Evolutionary conservation across 2,113 vertebrate genomes (phyloP), one percentile per base, ranked within the genome.

Genomic region (Aldabrachelys gigantea): DNA sequence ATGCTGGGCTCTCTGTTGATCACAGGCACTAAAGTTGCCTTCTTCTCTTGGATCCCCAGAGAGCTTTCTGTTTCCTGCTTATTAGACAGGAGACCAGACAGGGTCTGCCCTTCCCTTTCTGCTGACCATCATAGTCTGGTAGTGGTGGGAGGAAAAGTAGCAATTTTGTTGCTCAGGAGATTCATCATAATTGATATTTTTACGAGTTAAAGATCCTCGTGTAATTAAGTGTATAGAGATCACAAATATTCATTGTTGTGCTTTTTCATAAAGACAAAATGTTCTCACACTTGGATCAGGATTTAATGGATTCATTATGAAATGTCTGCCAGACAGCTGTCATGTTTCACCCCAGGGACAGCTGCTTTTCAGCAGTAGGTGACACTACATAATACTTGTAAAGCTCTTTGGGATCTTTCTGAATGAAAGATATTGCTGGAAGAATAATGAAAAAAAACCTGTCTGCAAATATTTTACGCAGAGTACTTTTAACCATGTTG

Each of bases 321-420:
- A 90, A 82, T 65, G 84, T 96, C 92, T 95, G 80, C 65, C 80
- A 96, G 69, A 81, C 10, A 91, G 92, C 85, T 92, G 25, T 16
- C 17, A 35, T 90, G 90, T 96, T 91, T 89, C 82, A 75, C 87
- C 65, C 59, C 85, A 92, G 93, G n/a, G 24, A 90, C 8, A 25
- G 38, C 92, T 80, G 56, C 4, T 54, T 87, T 96, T 90, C 85
- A 90, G 81, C 47, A 87, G 84, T 14, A 7, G 13, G 59, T 31
- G 29, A 35, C 13, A 31, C 29, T 7, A 35, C 59, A 31, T 62
- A 35, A 62, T 62, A 29, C 10, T 0, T 84, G 52, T 78, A 89
- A 88, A 72, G 96, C 53, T 25, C 16, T 41, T 90, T 87, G 80
- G 82, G 52, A 69, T 89, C 22, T 79, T 84, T 75, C 31, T 69